Percentiles rank a stretch among this genome's conserved stretches.
These are phyloP conservation scores for Tribolium madens DNA, from an alignment of 1,140 invertebrate genomes.

Conservation along the genomic window DNA sequence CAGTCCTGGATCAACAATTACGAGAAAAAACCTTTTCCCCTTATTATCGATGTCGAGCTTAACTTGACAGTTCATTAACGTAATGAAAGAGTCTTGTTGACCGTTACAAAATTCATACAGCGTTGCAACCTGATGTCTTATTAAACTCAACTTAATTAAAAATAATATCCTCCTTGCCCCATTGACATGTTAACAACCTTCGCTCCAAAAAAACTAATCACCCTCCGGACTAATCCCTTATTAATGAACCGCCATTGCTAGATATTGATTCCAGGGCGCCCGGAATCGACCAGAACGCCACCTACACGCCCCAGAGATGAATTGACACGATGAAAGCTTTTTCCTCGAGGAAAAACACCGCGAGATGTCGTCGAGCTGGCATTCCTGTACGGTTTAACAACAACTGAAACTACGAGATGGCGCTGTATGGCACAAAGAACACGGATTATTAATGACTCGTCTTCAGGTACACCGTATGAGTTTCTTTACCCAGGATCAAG, in stretches of 20 bases:
- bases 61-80: constrained; percentile 42
- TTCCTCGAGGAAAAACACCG: neutral
- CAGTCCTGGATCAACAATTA: neutral
- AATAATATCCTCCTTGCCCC: neutral
- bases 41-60: constrained; percentile 14
- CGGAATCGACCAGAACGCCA: neutral
- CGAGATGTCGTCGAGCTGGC: constrained; percentile 7
- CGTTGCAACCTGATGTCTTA: neutral
- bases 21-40: neutral
- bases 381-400: neutral
- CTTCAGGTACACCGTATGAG: neutral
- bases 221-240: constrained; percentile 15
- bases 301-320: neutral
- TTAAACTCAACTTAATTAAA: neutral
- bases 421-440: neutral
- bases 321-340: neutral
- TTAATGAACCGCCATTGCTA: constrained; percentile 5
- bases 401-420: neutral
- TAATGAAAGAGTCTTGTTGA: constrained; percentile 38
- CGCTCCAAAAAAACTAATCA: constrained; percentile 1
- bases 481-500: constrained; percentile 8
- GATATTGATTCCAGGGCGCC: neutral
- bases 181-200: neutral
- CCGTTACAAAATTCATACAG: neutral
- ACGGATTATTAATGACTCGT: constrained; percentile 24